These are phyloP conservation scores for Amphiprion percula DNA, from an alignment of 2,113 vertebrate genomes.

Conservation along the genomic window DNA sequence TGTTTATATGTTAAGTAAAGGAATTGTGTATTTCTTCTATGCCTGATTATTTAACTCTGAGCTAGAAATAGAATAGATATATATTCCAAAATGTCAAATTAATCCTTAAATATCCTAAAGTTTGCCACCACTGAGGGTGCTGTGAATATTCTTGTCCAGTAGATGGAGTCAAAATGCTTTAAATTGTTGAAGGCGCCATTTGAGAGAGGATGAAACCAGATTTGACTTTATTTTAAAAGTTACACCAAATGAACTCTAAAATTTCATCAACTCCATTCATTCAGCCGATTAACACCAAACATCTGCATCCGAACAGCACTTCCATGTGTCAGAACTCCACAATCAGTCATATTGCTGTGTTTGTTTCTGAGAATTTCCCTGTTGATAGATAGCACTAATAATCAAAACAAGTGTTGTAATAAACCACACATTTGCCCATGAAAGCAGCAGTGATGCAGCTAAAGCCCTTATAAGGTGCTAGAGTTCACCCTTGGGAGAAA, in stretches of 20 bases:
- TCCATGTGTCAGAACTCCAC: not conserved
- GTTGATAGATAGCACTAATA: too few species aligned
- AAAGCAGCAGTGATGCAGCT: not conserved
- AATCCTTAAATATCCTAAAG: not conserved
- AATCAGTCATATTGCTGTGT: not conserved
- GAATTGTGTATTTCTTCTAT: too few species aligned
- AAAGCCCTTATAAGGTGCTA: not conserved
- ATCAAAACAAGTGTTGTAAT: slow-evolving; percentile 8
- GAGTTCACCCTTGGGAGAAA: not conserved
- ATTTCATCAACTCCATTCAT: not conserved
- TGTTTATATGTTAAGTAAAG: too few species aligned
- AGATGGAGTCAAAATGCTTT: slow-evolving; percentile 33
- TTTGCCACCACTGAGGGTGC: not conserved
- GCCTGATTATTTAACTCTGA: too few species aligned
- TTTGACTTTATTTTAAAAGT: not conserved
- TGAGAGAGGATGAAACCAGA: not conserved
- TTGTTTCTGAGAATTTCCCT: not conserved
- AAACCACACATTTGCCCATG: not conserved
- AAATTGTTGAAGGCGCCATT: not conserved
- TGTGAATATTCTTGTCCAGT: not conserved
- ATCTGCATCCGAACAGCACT: not conserved
- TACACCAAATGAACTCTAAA: not conserved
- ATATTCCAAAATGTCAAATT: too few species aligned
- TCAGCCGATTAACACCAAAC: not conserved
- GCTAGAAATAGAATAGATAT: too few species aligned